phyloP scores from a whole-genome alignment of 1,140 invertebrate genomes.

The Acromyrmex echinatior region DNA sequence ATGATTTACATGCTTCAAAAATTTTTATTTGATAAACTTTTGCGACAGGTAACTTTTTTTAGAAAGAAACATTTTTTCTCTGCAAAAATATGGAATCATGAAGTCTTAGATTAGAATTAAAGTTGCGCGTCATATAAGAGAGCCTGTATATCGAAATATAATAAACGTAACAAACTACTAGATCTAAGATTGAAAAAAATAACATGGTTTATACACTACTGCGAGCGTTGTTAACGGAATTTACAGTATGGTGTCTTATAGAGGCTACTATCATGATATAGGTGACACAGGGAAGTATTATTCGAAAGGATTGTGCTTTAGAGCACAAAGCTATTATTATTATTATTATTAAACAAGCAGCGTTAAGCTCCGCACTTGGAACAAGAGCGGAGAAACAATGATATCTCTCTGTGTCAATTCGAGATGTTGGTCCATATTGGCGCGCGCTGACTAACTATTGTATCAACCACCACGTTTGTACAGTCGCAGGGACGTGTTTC shows the following conservation, averaged over 20 bases:
- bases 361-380: constrained; percentile 27
- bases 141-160: not conserved
- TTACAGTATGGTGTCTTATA: not conserved
- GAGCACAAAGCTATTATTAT: constrained; percentile 28
- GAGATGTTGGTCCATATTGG: constrained; percentile 1
- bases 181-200: not conserved
- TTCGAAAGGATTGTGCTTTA: not conserved
- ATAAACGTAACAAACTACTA: not conserved
- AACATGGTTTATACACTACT: not conserved
- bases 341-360: constrained; percentile 26
- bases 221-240: constrained; percentile 7
- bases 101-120: constrained; percentile 7
- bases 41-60: not conserved
- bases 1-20: not conserved
- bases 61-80: not conserved
- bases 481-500: not conserved
- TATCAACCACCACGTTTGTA: not conserved
- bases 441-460: constrained; percentile 38
- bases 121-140: not conserved
- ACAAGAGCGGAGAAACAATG: constrained; percentile 52
- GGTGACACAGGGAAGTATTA: not conserved
- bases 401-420: constrained; percentile 10
- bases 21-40: not conserved
- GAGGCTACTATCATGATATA: constrained; percentile 8
- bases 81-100: not conserved